Evolutionary conservation across 2,888 invertebrate species (phyloP), one percentile per base, ranked within the genome.

Genomic region (Barypeithes pellucidus): DNA sequence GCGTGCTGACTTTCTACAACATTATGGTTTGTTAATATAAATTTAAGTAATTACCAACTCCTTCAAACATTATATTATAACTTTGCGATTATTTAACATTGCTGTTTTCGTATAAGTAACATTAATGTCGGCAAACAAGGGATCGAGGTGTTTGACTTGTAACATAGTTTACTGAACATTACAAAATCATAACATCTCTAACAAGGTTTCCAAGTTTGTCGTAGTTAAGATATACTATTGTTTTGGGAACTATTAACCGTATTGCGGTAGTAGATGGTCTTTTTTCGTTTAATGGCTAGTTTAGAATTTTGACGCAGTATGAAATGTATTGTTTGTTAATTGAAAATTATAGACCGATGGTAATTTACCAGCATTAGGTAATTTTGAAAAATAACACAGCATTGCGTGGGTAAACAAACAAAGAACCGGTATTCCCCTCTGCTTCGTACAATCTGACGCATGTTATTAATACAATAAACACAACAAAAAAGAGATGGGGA

Each of bases 151-250:
- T 57, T 57, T 57, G 54, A 57, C 54, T 57, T 16, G 24, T 18
- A 33, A 57, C 33, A 57, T 33, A 57, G 54, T 33, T 57, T 33
- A 57, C 54, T 33, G 16, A 57, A 57, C 54, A 33, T 57, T 33
- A 57, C 54, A 57, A 57, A 57, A 57, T 57, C 33, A 57, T 57
- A 57, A 57, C 33, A 33, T 57, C 29, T 3, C 33, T 57, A 57
- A 57, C 54, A 57, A 33, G 33, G 33, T 57, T 57, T 33, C 54
- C 29, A 57, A 57, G 33, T 57, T 57, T 57, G 54, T 57, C 54
- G 33, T 57, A 33, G 54, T 57, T 57, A 57, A 33, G 33, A 33
- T 8, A 33, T 2, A 57, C 33, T 57, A 9, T 33, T 33, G 14
- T 14, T 2, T 18, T 18, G 33, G 54, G 33, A 57, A 33, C 33